Conservation (phyloP, 2,797 vertebrate genomes). For the Nyctibius grandis region DNA sequence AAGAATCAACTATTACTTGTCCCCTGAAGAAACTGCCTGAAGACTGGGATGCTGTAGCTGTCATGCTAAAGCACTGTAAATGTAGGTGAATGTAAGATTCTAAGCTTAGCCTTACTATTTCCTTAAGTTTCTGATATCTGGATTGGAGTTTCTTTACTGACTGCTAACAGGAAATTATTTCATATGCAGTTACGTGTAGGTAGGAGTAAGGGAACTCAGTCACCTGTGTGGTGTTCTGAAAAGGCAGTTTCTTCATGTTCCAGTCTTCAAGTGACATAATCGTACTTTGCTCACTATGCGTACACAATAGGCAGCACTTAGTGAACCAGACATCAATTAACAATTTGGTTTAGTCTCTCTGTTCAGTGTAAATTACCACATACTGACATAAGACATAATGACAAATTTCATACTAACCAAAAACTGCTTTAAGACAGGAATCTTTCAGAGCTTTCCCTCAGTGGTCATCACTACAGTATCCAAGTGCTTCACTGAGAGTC, state of each 20-base stretch:
- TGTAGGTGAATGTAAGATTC: background rate
- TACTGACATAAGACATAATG: background rate
- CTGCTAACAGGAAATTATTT: background rate
- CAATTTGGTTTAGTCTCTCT: background rate
- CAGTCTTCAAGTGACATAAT: background rate
- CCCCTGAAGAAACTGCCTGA: background rate
- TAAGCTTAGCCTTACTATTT: background rate
- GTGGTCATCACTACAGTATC: background rate
- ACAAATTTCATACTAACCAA: background rate
- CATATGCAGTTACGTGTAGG: background rate
- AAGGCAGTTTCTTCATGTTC: too few species aligned
- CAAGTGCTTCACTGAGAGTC: background rate
- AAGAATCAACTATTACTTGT: background rate
- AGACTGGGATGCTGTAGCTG: background rate
- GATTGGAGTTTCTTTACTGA: background rate
- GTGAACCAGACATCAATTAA: background rate
- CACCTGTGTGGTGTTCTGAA: background rate
- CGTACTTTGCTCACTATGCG: rapidly evolving
- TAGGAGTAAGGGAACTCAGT: background rate
- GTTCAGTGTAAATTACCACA: background rate
- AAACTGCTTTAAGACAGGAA: background rate
- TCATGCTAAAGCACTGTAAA: background rate
- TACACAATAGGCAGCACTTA: rapidly evolving
- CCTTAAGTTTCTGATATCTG: background rate
- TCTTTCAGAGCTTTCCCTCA: background rate